A percentile compares a stretch with the other conserved stretches of the same genome.
Conservation (phyloP, 1,140 invertebrate species). For the Penaeus chinensis region DNA sequence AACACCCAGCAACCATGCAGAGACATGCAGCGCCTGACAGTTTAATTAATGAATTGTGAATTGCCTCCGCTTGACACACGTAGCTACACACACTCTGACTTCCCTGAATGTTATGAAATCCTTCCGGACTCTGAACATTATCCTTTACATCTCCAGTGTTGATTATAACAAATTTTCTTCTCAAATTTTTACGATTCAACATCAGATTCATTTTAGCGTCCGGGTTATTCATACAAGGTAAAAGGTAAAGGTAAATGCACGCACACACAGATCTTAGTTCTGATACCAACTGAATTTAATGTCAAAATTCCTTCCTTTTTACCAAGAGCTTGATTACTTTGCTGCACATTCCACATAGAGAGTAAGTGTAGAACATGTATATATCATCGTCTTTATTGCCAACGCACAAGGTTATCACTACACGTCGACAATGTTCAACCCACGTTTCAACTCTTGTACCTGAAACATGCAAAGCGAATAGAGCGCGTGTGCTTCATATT, state of each 20-base stretch:
- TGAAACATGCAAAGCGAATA: too few relatives aligned
- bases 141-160: constrained; percentile 25
- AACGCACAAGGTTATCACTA: too few relatives aligned
- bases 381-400: too few relatives aligned
- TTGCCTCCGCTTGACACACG: constrained; percentile 65
- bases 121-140: constrained; percentile 23
- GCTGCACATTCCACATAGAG: too few relatives aligned
- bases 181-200: neutral
- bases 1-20: neutral
- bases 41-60: constrained; percentile 63
- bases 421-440: too few relatives aligned
- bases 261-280: too few relatives aligned
- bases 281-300: too few relatives aligned
- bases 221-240: constrained; percentile 29
- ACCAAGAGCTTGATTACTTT: too few relatives aligned
- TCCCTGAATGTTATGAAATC: constrained; percentile 20
- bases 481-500: too few relatives aligned
- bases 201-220: neutral
- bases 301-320: too few relatives aligned
- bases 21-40: neutral
- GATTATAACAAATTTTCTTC: neutral
- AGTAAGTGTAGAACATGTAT: too few relatives aligned
- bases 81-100: neutral
- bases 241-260: neutral
- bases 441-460: too few relatives aligned